Evolutionary conservation across 2,113 vertebrate genomes (phyloP).

Genomic region (Channa argus): DNA sequence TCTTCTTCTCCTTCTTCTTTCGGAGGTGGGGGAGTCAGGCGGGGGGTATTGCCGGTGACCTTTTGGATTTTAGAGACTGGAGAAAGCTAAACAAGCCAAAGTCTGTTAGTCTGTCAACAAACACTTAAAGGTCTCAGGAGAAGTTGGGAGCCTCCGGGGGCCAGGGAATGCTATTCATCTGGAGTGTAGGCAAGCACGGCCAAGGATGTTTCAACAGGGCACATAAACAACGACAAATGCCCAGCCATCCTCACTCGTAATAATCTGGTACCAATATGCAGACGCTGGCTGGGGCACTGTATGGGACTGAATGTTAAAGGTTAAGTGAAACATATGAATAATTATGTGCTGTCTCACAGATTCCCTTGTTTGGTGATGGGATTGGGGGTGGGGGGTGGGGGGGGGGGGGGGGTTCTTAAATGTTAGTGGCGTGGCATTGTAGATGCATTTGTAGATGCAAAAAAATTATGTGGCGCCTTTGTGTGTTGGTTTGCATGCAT

Average conservation of each 20-base stretch:
- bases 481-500: conserved; percentile 28
- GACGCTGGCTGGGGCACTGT: conserved; percentile 60
- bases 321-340: conserved; percentile 82
- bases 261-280: conserved; percentile 71
- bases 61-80: conserved; percentile 78
- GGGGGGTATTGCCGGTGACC: conserved; percentile 75
- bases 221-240: conserved; percentile 77
- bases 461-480: conserved; percentile 6
- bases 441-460: conserved; percentile 58
- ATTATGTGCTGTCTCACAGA: conserved; percentile 70
- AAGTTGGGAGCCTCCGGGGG: conserved; percentile 71
- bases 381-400: too few species aligned
- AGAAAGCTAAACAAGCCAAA: conserved; percentile 80
- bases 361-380: conserved; percentile 62
- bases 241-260: conserved; percentile 51
- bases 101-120: conserved; percentile 82
- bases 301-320: conserved; percentile 75
- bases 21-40: conserved; percentile 23
- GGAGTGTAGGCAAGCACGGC: conserved; percentile 69
- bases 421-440: conserved; percentile 48
- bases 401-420: conserved; percentile 25
- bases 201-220: conserved; percentile 71
- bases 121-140: conserved; percentile 82
- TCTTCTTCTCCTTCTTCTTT: conserved; percentile 31
- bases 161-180: conserved; percentile 72